phyloP scores from a whole-genome alignment of 2,797 vertebrate genomes.

The Pipistrellus nathusii region DNA sequence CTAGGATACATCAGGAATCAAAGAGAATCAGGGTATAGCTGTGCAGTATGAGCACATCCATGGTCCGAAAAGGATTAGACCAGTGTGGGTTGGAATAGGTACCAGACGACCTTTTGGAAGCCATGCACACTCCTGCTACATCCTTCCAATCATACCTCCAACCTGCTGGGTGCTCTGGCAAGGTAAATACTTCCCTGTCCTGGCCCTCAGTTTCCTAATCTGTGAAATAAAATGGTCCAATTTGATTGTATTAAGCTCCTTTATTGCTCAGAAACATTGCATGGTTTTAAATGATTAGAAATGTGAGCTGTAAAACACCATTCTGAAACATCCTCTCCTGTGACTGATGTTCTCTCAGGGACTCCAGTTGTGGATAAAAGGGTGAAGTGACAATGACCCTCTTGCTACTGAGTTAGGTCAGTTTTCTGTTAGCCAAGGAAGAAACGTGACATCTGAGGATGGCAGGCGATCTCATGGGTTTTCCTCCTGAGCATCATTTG shows the following conservation, averaged over 20 bases:
- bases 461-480: conserved; percentile 20
- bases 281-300: neutral
- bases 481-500: conserved; percentile 59
- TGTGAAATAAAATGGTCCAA: conserved; percentile 8
- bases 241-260: neutral
- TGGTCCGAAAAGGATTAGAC: neutral
- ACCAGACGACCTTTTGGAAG: neutral
- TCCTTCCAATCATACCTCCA: neutral
- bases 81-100: too few species aligned
- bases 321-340: neutral
- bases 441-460: neutral
- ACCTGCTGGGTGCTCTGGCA: neutral
- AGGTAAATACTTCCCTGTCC: neutral
- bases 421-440: conserved; percentile 4
- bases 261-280: neutral
- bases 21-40: neutral
- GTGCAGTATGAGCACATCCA: neutral
- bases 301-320: neutral
- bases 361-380: neutral
- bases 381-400: neutral
- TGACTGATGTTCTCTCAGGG: neutral
- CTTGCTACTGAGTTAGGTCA: neutral
- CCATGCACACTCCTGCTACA: neutral
- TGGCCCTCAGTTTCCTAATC: neutral
- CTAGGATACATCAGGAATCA: neutral